phyloP scores from a whole-genome alignment of 92 coral and sea anemone species.

The Zoanthus gigantus region DNA sequence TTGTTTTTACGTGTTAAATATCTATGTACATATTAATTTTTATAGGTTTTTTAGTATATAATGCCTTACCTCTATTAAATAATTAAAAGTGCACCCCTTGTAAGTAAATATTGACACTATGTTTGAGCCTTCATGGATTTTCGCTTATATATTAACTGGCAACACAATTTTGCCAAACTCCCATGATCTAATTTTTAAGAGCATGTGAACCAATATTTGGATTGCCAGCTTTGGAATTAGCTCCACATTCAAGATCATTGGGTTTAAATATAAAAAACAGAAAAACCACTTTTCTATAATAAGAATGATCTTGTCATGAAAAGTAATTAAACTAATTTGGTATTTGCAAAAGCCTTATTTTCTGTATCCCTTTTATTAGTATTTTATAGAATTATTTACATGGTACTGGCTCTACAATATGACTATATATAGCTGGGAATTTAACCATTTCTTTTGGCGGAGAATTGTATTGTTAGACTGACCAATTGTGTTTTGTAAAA shows the following conservation, averaged over 20 bases:
- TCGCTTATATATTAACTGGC: neutral
- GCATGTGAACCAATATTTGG: constrained; percentile 2
- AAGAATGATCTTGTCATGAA: constrained; percentile 7
- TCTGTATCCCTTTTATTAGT: neutral
- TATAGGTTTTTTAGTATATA: neutral
- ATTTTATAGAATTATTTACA: neutral
- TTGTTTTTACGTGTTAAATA: constrained; percentile 5
- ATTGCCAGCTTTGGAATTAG: neutral
- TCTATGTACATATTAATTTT: neutral
- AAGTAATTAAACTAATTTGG: constrained; percentile 4
- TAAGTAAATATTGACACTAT: neutral
- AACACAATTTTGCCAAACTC: constrained; percentile 6
- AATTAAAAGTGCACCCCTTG: constrained; percentile 14
- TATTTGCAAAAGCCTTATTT: constrained; percentile 3
- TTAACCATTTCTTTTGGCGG: neutral
- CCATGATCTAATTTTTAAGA: constrained; percentile 11
- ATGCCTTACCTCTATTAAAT: constrained; percentile 13
- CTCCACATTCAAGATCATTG: constrained; percentile 3
- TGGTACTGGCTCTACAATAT: neutral
- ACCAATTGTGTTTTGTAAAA: constrained; percentile 6
- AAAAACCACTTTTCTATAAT: neutral
- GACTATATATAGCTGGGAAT: neutral
- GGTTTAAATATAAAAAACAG: neutral
- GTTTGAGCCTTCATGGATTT: constrained; percentile 6
- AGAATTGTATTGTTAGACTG: neutral